Evolutionary conservation across 1,140 invertebrate species (phyloP).

Genomic region (Drosophila nikananu): DNA sequence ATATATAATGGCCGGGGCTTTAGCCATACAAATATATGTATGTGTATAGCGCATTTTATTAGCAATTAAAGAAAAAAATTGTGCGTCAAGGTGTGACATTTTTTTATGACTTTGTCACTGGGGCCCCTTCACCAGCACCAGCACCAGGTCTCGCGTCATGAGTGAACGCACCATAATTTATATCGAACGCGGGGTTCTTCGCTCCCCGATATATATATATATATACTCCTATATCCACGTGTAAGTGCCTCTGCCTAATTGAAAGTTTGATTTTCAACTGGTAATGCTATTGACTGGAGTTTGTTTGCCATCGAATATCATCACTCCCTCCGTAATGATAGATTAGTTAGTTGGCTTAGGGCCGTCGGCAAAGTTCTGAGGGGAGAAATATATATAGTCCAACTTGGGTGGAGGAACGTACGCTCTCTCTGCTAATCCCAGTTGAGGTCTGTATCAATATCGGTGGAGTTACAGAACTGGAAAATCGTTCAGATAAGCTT

Average conservation of each 20-base stretch:
- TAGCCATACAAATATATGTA: slow-evolving; percentile 51
- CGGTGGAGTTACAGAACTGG: slow-evolving; percentile 26
- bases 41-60: slow-evolving; percentile 55
- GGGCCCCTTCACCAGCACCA: neutral
- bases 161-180: slow-evolving; percentile 47
- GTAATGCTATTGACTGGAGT: slow-evolving; percentile 25
- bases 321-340: slow-evolving; percentile 38
- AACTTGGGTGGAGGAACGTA: slow-evolving; percentile 13
- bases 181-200: slow-evolving; percentile 40
- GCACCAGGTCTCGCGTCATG: slow-evolving; percentile 1
- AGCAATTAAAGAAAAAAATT: slow-evolving; percentile 73
- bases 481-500: slow-evolving; percentile 66
- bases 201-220: slow-evolving; percentile 13
- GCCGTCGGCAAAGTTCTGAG: slow-evolving; percentile 67
- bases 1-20: slow-evolving; percentile 43
- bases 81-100: slow-evolving; percentile 73
- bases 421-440: slow-evolving; percentile 68
- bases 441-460: slow-evolving; percentile 80
- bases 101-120: slow-evolving; percentile 80
- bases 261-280: slow-evolving; percentile 59
- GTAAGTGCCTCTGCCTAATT: slow-evolving; percentile 25
- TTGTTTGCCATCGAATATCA: slow-evolving; percentile 34
- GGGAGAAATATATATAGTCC: slow-evolving; percentile 1
- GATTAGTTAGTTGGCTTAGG: slow-evolving; percentile 52
- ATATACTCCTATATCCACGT: slow-evolving; percentile 10